Evolutionary conservation across 2,888 invertebrate species (phyloP).

Genomic region (Nomada goodeniana): DNA sequence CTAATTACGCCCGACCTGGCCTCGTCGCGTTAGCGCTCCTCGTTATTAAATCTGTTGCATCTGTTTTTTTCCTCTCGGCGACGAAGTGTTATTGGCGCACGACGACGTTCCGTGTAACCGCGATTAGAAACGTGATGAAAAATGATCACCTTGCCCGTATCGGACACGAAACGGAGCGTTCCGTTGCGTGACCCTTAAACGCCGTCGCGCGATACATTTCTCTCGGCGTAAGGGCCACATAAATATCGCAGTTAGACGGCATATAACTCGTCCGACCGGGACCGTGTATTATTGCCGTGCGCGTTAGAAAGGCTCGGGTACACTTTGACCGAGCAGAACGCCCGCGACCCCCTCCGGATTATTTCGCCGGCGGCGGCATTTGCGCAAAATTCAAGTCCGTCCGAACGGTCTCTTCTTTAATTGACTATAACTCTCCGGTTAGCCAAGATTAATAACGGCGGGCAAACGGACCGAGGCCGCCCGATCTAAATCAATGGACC

Average conservation of each 20-base stretch:
- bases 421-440: slow-evolving; percentile 33
- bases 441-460: not conserved
- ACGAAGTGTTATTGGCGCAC: too few species aligned
- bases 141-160: too few species aligned
- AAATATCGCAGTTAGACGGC: slow-evolving; percentile 46
- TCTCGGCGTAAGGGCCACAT: slow-evolving; percentile 41
- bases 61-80: not conserved
- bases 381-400: slow-evolving; percentile 35
- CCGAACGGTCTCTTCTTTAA: slow-evolving; percentile 23
- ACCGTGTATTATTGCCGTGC: slow-evolving; percentile 23
- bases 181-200: slow-evolving; percentile 26
- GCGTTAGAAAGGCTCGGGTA: slow-evolving; percentile 12
- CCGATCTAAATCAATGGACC: not conserved
- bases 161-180: too few species aligned
- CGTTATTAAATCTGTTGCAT: not conserved
- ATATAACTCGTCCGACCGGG: slow-evolving; percentile 37
- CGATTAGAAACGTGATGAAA: not conserved
- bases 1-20: too few species aligned
- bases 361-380: slow-evolving; percentile 18
- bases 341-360: slow-evolving; percentile 20
- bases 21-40: too few species aligned
- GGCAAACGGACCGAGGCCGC: not conserved
- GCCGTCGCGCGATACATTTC: slow-evolving; percentile 15
- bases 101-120: too few species aligned
- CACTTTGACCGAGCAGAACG: slow-evolving; percentile 15